A percentile compares a stretch with the other conserved stretches of the same genome.
Evolutionary conservation across 1,140 invertebrate species (phyloP).

Genomic region (Sitobion miscanthi): DNA sequence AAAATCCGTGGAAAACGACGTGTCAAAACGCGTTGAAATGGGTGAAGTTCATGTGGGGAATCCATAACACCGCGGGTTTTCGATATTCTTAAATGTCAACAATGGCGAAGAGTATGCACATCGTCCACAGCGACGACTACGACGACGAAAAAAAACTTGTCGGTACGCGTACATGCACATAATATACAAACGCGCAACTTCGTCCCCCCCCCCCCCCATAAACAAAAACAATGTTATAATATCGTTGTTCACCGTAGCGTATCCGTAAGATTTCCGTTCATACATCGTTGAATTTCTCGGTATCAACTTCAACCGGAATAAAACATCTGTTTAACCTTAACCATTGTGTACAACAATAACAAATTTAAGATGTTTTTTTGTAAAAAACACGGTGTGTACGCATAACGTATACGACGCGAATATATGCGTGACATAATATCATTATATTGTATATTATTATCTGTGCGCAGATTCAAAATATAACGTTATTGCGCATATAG

Average conservation of each 20-base stretch:
- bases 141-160: not conserved
- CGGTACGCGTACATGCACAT: not conserved
- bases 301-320: slow-evolving; percentile 15
- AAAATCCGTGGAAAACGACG: not conserved
- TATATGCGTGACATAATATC: not conserved
- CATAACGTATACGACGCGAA: not conserved
- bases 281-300: slow-evolving; percentile 14
- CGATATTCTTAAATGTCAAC: not conserved
- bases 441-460: too few species aligned
- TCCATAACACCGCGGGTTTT: not conserved
- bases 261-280: slow-evolving; percentile 29
- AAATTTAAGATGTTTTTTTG: not conserved
- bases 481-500: too few species aligned
- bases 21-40: not conserved
- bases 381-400: not conserved
- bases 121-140: not conserved
- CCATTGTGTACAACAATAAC: not conserved
- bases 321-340: slow-evolving; percentile 31
- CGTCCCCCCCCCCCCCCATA: not conserved
- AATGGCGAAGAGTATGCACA: not conserved
- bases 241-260: not conserved
- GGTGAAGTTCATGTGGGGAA: not conserved
- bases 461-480: not conserved
- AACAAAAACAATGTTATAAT: not conserved
- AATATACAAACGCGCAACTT: not conserved